These are phyloP conservation scores for Acipenser ruthenus DNA, from an alignment of 2,797 vertebrate species.

Conservation along the genomic window DNA sequence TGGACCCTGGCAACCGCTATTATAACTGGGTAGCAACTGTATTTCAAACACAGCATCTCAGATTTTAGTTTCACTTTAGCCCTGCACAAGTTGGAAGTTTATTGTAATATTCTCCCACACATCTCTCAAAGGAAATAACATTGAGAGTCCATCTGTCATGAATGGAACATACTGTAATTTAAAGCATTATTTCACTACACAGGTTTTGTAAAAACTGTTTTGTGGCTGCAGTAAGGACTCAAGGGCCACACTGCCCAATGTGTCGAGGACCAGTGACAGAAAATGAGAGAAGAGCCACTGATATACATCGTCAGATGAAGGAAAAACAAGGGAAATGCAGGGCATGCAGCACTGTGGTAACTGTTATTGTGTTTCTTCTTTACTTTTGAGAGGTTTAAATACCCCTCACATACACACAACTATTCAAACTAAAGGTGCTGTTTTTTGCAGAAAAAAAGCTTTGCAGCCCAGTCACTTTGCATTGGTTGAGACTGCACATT, in stretches of 20 bases:
- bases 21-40: no score
- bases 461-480: neutral
- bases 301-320: slow-evolving; percentile 43
- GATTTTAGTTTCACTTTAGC: no score
- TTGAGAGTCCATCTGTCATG: neutral
- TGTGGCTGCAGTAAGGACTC: slow-evolving; percentile 61
- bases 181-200: slow-evolving; percentile 6
- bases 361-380: neutral
- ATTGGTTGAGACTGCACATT: no score
- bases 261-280: slow-evolving; percentile 63
- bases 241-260: slow-evolving; percentile 62
- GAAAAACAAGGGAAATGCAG: slow-evolving; percentile 20
- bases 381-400: neutral
- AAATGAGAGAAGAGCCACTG: slow-evolving; percentile 61
- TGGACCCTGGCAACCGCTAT: no score
- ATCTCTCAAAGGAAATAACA: neutral
- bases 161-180: neutral
- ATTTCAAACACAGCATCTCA: no score
- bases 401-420: neutral
- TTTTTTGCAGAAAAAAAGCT: neutral
- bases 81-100: no score
- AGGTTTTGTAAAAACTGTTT: slow-evolving; percentile 77
- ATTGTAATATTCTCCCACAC: no score
- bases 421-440: neutral
- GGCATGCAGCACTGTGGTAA: slow-evolving; percentile 26